These are phyloP conservation scores for Limosa lapponica DNA, from an alignment of 2,797 vertebrate genomes.

Conservation along the genomic window DNA sequence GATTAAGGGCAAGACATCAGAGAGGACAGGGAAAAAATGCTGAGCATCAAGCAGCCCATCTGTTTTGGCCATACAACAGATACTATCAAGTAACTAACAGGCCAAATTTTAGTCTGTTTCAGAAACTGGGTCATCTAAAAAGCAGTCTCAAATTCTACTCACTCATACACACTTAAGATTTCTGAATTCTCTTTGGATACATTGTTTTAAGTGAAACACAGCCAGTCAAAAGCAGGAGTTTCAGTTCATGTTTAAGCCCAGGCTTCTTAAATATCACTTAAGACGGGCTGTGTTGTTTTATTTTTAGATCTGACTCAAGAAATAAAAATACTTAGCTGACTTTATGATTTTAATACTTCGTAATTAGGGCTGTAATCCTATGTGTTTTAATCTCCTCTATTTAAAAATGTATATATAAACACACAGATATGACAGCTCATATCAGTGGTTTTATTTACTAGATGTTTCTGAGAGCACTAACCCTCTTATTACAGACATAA, in stretches of 20 bases:
- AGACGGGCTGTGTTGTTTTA: neutral
- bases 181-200: neutral
- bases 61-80: constrained; percentile 41
- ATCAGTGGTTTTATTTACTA: neutral
- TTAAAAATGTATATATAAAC: neutral
- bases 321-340: neutral
- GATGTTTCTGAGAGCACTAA: neutral
- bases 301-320: neutral
- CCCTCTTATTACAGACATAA: neutral
- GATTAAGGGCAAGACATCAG: constrained; percentile 54
- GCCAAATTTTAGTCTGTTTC: neutral
- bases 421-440: neutral
- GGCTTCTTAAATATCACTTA: neutral
- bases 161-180: neutral
- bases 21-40: neutral
- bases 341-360: neutral
- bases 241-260: neutral
- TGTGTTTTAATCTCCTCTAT: neutral
- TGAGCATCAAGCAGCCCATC: neutral
- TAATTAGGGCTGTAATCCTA: neutral
- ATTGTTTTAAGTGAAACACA: neutral
- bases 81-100: neutral
- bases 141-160: neutral
- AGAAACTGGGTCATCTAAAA: constrained; percentile 11
- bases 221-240: neutral